Conservation (phyloP, 2,888 invertebrate species). For the Caenorhabditis sp. region DNA sequence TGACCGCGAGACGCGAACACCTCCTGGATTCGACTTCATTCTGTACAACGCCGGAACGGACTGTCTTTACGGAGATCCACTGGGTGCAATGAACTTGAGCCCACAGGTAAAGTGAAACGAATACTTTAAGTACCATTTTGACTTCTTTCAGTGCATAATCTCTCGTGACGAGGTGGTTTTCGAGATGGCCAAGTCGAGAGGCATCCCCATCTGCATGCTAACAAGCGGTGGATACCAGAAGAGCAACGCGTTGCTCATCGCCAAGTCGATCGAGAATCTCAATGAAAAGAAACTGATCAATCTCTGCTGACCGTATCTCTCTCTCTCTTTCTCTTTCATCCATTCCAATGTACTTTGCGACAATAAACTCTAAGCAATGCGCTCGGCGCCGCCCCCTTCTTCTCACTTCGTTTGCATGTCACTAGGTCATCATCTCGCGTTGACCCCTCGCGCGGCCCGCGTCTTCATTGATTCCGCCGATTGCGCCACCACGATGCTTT, state of each 20-base stretch:
- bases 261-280: constrained; percentile 89
- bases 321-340: background rate
- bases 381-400: constrained; percentile 11
- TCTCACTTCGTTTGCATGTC: constrained; percentile 42
- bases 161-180: constrained; percentile 90
- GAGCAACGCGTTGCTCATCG: constrained; percentile 87
- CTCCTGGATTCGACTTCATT: constrained; percentile 84
- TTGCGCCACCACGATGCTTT: constrained; percentile 27
- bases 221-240: constrained; percentile 89
- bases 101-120: constrained; percentile 82
- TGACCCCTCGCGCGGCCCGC: background rate
- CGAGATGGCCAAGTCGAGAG: constrained; percentile 82
- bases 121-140: constrained; percentile 1
- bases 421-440: constrained; percentile 47
- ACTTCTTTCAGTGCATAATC: constrained; percentile 85
- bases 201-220: constrained; percentile 77
- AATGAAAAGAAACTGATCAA: constrained; percentile 80
- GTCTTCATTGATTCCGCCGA: background rate
- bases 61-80: constrained; percentile 86
- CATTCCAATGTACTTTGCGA: background rate
- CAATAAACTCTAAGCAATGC: background rate
- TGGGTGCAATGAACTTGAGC: constrained; percentile 86
- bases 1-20: constrained; percentile 10
- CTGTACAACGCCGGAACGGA: constrained; percentile 96
- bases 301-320: constrained; percentile 52